A percentile compares a stretch with the other conserved stretches of the same genome.
phyloP scores from a whole-genome alignment of 2,888 invertebrate species.

The Halictus ligatus region DNA sequence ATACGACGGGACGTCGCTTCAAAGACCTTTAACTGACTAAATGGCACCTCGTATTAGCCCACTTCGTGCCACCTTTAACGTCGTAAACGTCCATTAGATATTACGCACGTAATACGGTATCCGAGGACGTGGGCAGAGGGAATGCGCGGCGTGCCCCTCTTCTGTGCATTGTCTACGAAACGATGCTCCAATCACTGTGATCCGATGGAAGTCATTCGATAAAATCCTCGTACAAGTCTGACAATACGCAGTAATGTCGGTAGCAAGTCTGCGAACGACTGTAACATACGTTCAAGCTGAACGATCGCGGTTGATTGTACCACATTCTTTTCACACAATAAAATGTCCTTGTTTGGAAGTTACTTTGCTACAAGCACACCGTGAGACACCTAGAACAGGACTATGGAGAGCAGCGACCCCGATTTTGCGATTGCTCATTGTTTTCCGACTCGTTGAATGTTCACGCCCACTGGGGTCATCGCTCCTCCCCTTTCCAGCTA shows the following conservation, averaged over 20 bases:
- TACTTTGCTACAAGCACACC: background rate
- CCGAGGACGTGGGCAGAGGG: slow-evolving; percentile 65
- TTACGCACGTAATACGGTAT: slow-evolving; percentile 64
- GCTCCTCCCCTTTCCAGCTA: background rate
- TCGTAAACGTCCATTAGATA: slow-evolving; percentile 62
- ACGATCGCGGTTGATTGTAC: background rate
- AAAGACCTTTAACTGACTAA: slow-evolving; percentile 69
- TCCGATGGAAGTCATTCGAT: background rate
- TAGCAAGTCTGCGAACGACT: background rate
- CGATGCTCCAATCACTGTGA: slow-evolving; percentile 15
- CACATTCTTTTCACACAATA: background rate
- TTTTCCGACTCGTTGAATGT: background rate
- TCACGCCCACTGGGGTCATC: too few relatives aligned
- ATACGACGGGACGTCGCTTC: slow-evolving; percentile 54
- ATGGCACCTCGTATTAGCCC: slow-evolving; percentile 68
- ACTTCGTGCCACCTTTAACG: slow-evolving; percentile 67
- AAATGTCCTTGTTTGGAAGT: background rate
- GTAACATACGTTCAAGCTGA: background rate
- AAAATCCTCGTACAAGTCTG: background rate
- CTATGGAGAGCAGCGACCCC: background rate
- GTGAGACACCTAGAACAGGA: background rate
- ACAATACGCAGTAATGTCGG: background rate
- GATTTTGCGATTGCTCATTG: background rate
- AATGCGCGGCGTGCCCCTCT: slow-evolving; percentile 63
- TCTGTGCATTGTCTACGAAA: slow-evolving; percentile 54